A percentile compares a stretch with the other conserved stretches of the same genome.
These are phyloP conservation scores for Pampus argenteus DNA, from an alignment of 2,797 vertebrate species.

Conservation along the genomic window DNA sequence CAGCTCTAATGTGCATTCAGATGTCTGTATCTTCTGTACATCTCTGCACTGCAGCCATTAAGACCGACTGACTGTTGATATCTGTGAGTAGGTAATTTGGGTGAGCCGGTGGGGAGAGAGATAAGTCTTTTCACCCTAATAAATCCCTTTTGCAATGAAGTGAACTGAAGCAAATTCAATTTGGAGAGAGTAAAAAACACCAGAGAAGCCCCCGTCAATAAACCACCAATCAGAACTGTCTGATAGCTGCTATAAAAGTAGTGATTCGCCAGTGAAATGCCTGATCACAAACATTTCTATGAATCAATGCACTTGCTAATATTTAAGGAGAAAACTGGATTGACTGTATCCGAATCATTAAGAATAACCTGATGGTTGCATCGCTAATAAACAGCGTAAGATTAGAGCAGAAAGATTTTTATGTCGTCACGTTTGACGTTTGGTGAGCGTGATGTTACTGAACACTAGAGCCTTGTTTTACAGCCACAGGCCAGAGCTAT, in stretches of 20 bases:
- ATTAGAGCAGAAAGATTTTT: conserved; percentile 25
- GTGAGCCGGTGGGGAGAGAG: conserved; percentile 65
- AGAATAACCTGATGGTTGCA: neutral
- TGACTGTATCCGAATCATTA: no score
- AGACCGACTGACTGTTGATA: conserved; percentile 39
- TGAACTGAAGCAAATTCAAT: conserved; percentile 65
- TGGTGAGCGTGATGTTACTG: conserved; percentile 10
- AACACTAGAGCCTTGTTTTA: conserved; percentile 47
- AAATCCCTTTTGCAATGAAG: conserved; percentile 66
- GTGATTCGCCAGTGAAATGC: conserved; percentile 31
- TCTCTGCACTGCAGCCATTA: conserved; percentile 46
- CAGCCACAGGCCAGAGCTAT: conserved; percentile 56
- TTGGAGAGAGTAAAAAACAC: conserved; percentile 38
- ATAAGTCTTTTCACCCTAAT: conserved; percentile 72
- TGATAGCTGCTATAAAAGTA: conserved; percentile 37
- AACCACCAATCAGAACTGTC: conserved; percentile 61
- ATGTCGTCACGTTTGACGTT: no score
- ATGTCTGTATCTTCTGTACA: neutral
- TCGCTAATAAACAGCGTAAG: neutral
- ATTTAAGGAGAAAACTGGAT: no score
- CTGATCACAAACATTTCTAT: no score
- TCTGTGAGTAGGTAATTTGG: conserved; percentile 57
- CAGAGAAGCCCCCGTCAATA: conserved; percentile 40
- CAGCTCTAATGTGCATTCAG: neutral
- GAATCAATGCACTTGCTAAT: no score